Conservation (phyloP, 1,140 invertebrate genomes). For the Bombus waltoni region DNA sequence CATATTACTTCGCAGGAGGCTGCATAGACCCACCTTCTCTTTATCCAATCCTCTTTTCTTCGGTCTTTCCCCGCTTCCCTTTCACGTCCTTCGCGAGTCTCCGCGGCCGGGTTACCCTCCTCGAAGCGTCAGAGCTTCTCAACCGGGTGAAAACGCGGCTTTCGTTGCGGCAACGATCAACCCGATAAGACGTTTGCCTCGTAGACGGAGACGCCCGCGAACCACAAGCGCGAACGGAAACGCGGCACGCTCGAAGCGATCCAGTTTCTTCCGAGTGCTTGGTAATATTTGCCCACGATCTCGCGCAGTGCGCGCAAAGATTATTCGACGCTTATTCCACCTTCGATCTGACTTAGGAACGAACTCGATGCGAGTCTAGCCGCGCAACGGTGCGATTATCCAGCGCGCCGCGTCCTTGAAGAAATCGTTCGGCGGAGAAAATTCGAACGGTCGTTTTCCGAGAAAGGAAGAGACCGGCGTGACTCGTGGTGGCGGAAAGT, state of each 20-base stretch:
- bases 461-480: neutral
- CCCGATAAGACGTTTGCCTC: neutral
- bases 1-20: conserved; percentile 76
- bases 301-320: neutral
- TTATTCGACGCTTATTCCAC: neutral
- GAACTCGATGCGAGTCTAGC: neutral
- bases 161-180: neutral
- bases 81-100: conserved; percentile 33
- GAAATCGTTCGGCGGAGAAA: neutral
- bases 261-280: neutral
- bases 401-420: neutral
- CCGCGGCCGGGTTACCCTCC: conserved; percentile 38
- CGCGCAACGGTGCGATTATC: neutral
- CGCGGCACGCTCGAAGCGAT: neutral
- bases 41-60: conserved; percentile 61
- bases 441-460: neutral
- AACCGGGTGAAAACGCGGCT: conserved; percentile 6
- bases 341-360: neutral
- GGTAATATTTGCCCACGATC: neutral
- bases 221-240: neutral
- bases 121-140: conserved; percentile 60
- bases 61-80: conserved; percentile 44
- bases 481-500: neutral
- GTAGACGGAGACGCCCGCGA: too few species aligned
- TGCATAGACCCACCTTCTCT: conserved; percentile 68